Percentiles rank a stretch among this genome's conserved stretches.
Evolutionary conservation across 1,140 invertebrate genomes (phyloP).

Genomic region (Himalopsyche phryganea): DNA sequence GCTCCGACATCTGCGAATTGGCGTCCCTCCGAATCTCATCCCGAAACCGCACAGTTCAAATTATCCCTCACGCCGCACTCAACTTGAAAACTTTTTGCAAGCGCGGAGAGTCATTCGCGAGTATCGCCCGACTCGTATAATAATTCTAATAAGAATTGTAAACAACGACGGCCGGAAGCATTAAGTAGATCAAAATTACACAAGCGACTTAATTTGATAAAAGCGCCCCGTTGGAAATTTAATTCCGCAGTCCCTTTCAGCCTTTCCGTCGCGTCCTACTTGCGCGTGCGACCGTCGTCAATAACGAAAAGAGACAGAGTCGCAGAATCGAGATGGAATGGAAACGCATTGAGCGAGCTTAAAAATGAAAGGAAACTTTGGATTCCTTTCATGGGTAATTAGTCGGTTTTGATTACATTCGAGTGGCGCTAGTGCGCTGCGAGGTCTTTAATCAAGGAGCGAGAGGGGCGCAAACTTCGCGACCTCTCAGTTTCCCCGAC

Average conservation of each 20-base stretch:
- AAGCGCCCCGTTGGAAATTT: constrained; percentile 26
- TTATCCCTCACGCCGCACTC: not conserved
- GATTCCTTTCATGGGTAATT: constrained; percentile 35
- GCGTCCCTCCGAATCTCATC: too few species aligned
- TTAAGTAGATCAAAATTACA: constrained; percentile 30
- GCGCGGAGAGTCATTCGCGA: not conserved
- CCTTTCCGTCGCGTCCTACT: constrained; percentile 3
- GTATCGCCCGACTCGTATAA: too few species aligned
- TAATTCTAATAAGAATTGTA: constrained; percentile 20
- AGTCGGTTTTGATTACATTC: constrained; percentile 35
- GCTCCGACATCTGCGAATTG: too few species aligned
- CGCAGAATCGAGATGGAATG: not conserved
- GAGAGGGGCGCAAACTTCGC: not conserved
- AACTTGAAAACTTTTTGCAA: constrained; percentile 1
- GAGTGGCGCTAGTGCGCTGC: constrained; percentile 11
- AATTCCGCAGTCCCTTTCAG: constrained; percentile 9
- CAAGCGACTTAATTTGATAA: constrained; percentile 31
- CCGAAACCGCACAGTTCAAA: too few species aligned
- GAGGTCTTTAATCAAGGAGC: constrained; percentile 20
- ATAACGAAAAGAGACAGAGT: not conserved
- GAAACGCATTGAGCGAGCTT: constrained; percentile 20
- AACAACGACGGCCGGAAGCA: constrained; percentile 19
- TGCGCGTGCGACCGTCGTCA: not conserved
- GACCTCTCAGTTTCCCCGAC: not conserved
- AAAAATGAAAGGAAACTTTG: constrained; percentile 31